Base-by-base conservation (phyloP, 2,113 vertebrate genomes). In the Zootoca vivipara region DNA sequence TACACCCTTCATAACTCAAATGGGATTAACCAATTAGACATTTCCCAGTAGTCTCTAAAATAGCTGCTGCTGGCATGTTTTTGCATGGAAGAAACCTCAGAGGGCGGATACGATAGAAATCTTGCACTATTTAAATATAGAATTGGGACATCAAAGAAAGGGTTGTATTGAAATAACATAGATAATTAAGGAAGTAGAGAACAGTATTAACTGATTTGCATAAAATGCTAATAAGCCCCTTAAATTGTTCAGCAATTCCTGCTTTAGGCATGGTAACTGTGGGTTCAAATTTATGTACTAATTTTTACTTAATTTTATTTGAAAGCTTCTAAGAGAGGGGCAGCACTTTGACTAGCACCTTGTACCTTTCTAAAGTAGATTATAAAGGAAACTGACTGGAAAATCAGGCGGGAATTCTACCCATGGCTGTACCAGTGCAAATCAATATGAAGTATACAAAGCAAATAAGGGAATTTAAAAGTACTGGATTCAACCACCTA, bases 161-260 rank as follows among this genome's bases (percentile, higher is more conserved):
- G 96, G 97, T 97, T 97, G 98, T 98, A 98, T 98, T 98, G 98
- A 97, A 98, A 99, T 99, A 99, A 99, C 98, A 98, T 98, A 98
- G 98, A 99, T 99, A 99, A 99, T 99, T 99, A 99, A 98, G 98
- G 97, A 98, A 98, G 98, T 98, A 97, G 98, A 98, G 97, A 98
- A 98, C 97, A 98, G 97, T 98, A 99, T 99, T 98, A 98, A 97
- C 97, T 97, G 96, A 99, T 99, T 98, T 99, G 97, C 98, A 99
- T 99, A 99, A 98, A 98, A 98, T 98, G 98, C 98, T 99, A 98
- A 99, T 99, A 98, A 98, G 98, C 98, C 97, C 98, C 98, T 97
- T 96, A 98, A 98, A 97, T 97, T 97, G 98, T 97, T 97, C 94
- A 96, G 96, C 96, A 97, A 96, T 96, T 96, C 96, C 96, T 96